These are phyloP conservation scores for Esperia sulphurella DNA, from an alignment of 2,888 invertebrate genomes.

Conservation along the genomic window DNA sequence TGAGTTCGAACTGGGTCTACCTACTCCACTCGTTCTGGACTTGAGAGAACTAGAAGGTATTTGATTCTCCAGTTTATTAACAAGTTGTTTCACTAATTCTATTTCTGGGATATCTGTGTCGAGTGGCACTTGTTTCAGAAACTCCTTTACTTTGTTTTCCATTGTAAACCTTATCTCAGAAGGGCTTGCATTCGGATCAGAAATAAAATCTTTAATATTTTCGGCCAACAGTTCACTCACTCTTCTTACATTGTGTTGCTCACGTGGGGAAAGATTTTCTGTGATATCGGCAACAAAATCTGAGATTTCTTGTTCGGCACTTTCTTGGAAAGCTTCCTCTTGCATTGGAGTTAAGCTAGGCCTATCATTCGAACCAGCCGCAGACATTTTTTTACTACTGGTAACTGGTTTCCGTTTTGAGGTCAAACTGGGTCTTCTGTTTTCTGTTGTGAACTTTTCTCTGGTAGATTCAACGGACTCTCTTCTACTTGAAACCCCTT, in stretches of 20 bases:
- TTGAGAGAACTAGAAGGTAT: neutral
- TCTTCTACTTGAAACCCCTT: no score
- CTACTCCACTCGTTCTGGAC: neutral
- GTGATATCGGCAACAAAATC: constrained; percentile 20
- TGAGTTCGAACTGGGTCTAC: no score
- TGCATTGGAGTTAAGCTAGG: neutral
- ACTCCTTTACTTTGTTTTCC: constrained; percentile 14
- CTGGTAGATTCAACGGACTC: no score
- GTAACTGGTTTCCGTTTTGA: neutral
- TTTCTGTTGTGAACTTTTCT: no score
- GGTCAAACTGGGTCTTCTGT: no score
- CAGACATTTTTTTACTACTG: neutral
- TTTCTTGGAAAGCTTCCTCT: constrained; percentile 11
- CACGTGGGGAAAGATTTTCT: constrained; percentile 7
- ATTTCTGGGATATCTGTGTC: constrained; percentile 8
- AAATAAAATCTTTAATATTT: constrained; percentile 16
- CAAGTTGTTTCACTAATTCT: constrained; percentile 15
- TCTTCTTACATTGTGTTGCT: constrained; percentile 12
- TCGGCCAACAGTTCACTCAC: constrained; percentile 15
- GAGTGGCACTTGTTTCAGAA: constrained; percentile 13
- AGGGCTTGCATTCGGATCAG: constrained; percentile 6
- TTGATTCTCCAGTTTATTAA: constrained; percentile 11
- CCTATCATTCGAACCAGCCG: neutral
- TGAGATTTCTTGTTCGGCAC: constrained; percentile 15
- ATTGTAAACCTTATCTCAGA: constrained; percentile 15